Evolutionary conservation across 2,113 vertebrate species (phyloP).

Genomic region (Coturnix japonica): DNA sequence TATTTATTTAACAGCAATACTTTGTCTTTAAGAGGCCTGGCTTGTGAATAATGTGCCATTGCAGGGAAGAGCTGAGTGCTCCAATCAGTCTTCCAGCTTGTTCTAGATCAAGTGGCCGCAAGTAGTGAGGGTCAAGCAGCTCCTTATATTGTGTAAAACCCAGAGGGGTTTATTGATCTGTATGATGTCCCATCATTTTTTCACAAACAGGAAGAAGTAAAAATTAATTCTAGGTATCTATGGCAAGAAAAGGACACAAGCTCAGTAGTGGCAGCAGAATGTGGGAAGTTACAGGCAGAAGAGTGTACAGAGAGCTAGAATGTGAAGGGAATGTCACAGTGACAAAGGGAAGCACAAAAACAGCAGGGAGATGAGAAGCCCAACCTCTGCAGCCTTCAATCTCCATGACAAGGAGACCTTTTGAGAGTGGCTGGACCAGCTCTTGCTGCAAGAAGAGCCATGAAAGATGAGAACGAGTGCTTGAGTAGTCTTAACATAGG

Average conservation of each 20-base stretch:
- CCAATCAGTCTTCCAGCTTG: not conserved
- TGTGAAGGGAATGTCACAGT: not conserved
- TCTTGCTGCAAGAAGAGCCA: not conserved
- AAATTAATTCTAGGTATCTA: not conserved
- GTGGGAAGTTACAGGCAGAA: not conserved
- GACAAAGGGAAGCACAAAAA: not conserved
- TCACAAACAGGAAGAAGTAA: not conserved
- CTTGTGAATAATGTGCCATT: not conserved
- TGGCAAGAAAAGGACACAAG: not conserved
- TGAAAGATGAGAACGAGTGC: conserved; percentile 21
- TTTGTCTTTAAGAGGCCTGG: not conserved
- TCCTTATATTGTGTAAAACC: not conserved
- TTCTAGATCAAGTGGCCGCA: not conserved
- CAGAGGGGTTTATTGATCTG: not conserved
- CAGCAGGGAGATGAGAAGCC: not conserved
- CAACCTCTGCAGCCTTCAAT: not conserved
- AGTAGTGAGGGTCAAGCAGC: not conserved
- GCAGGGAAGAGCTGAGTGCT: not conserved
- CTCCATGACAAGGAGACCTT: not conserved
- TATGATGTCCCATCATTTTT: not conserved
- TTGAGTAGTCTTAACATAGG: conserved; percentile 12
- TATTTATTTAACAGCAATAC: not conserved
- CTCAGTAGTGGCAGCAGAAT: not conserved
- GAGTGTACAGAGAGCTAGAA: not conserved
- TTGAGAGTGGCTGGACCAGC: not conserved